Evolutionary conservation across 2,113 vertebrate species (phyloP).

Genomic region (Lasiurus cinereus): DNA sequence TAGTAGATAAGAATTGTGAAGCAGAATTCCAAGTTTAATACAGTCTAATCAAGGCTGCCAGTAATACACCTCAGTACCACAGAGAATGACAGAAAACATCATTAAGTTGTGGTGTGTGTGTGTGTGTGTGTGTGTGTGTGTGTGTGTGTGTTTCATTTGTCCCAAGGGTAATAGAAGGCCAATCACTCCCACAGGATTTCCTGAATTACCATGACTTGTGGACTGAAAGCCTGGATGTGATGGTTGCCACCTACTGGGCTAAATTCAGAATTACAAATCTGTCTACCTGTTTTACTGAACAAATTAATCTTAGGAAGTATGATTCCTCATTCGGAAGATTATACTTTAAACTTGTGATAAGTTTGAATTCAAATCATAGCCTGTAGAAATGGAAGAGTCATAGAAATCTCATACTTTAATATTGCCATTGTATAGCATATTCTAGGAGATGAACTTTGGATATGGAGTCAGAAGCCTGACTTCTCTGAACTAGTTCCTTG

Average conservation of each 20-base stretch:
- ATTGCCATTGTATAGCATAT: neutral
- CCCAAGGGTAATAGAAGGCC: conserved; percentile 37
- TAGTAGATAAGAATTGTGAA: neutral
- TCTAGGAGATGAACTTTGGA: conserved; percentile 39
- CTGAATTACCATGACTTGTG: conserved; percentile 46
- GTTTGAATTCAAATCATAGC: conserved; percentile 21
- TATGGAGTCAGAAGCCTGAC: neutral
- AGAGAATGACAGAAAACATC: conserved; percentile 53
- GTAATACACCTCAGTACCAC: conserved; percentile 44
- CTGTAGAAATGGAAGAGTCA: conserved; percentile 4
- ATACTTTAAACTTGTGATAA: conserved; percentile 22
- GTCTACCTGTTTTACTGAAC: neutral
- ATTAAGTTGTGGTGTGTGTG: neutral
- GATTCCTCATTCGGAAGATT: conserved; percentile 24
- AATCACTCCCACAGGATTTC: neutral
- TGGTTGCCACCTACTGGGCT: conserved; percentile 78
- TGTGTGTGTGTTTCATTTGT: neutral
- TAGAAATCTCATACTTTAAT: neutral
- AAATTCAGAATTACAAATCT: conserved; percentile 64
- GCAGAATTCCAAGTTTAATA: conserved; percentile 49
- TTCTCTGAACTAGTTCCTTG: conserved; percentile 55
- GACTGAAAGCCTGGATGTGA: conserved; percentile 67
- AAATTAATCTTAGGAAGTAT: conserved; percentile 8
- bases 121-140: neutral
- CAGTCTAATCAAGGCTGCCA: conserved; percentile 45